phyloP scores from a whole-genome alignment of 2,113 vertebrate species.

The Empidonax alnorum region DNA sequence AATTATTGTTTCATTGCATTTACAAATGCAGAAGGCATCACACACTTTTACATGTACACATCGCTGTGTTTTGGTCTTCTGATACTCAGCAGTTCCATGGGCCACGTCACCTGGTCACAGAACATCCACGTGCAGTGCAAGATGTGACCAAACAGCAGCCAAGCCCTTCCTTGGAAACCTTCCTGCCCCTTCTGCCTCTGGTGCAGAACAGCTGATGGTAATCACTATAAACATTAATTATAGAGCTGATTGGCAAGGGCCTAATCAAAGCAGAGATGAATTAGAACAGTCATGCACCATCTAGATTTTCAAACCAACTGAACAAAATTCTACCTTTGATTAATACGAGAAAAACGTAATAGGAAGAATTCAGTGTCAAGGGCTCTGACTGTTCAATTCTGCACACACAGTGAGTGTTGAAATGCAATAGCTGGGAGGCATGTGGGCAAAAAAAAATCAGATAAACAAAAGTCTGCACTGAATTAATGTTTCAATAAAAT shows the following conservation, averaged over 20 bases:
- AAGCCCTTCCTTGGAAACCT: not conserved
- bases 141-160: not conserved
- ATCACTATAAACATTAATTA: not conserved
- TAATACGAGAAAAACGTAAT: not conserved
- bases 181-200: not conserved
- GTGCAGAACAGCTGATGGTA: not conserved
- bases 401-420: not conserved
- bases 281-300: not conserved
- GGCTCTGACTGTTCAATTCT: not conserved
- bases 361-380: not conserved
- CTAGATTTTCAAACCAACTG: not conserved
- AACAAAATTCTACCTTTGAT: not conserved
- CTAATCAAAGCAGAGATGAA: not conserved
- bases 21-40: not conserved
- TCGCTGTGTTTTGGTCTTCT: not conserved
- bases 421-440: not conserved
- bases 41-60: rapidly evolving
- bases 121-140: rapidly evolving
- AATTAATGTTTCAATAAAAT: conserved; percentile 14
- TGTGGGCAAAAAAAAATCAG: not conserved
- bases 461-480: not conserved
- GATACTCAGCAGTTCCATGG: rapidly evolving
- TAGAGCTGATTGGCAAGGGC: not conserved
- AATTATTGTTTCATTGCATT: not conserved
- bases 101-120: rapidly evolving